Evolutionary conservation across 2,797 vertebrate genomes (phyloP).

Genomic region (Oryzias sinensis): DNA sequence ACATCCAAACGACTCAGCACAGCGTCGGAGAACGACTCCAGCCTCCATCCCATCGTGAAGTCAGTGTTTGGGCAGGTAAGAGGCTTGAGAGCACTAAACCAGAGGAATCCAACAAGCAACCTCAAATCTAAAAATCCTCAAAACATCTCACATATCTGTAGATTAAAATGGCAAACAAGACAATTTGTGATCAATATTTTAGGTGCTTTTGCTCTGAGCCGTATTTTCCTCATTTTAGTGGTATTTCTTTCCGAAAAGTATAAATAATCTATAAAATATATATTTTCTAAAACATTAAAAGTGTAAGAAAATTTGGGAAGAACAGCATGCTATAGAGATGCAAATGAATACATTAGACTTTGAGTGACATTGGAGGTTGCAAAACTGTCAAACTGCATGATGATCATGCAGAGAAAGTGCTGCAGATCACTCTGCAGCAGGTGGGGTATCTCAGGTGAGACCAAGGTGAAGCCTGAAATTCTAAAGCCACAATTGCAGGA

Average conservation of each 20-base stretch:
- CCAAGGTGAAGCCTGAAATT: constrained; percentile 20
- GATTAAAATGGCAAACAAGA: too few species aligned
- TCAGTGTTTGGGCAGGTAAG: constrained; percentile 84
- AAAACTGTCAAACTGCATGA: not conserved
- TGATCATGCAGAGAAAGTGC: constrained; percentile 1
- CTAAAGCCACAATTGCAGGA: not conserved
- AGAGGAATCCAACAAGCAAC: too few species aligned
- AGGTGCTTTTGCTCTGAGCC: too few species aligned
- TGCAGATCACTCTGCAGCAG: constrained; percentile 1
- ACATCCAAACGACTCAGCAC: constrained; percentile 68
- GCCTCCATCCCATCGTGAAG: constrained; percentile 90
- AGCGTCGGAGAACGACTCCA: constrained; percentile 69
- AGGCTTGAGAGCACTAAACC: not conserved
- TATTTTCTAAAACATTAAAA: too few species aligned
- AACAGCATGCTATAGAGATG: not conserved
- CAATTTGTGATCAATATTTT: too few species aligned
- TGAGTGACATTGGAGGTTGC: not conserved
- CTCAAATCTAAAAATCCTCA: too few species aligned
- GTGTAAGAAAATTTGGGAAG: not conserved
- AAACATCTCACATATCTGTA: too few species aligned
- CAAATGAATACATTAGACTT: not conserved
- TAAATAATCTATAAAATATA: too few species aligned
- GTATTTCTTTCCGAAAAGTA: too few species aligned
- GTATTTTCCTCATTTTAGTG: too few species aligned
- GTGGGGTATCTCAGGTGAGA: constrained; percentile 30